Evolutionary conservation across 2,888 invertebrate genomes (phyloP), one percentile per base, ranked within the genome.

Genomic region (Drosophila pullipes): DNA sequence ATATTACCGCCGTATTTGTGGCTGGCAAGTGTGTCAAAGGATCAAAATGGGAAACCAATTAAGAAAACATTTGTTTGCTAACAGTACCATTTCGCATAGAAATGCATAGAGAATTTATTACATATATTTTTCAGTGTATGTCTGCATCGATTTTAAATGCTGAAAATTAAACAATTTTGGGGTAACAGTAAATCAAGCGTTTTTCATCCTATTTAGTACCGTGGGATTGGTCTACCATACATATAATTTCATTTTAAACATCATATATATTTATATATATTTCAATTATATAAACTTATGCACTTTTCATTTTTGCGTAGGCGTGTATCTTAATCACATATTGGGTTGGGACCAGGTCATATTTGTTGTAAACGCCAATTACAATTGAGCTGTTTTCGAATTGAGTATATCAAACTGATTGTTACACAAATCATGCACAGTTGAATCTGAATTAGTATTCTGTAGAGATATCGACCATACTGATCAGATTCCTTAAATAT

Each of bases 1-100:
- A 98, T 92, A 96, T 98, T 74, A 68, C 91, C 0, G 94, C 95
- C 78, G 97, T 97, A 3, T 98, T 95, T 93, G 96, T 98, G 3
- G 95, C 95, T 69, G 98, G 98, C 6, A 93, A 93, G 77, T 92
- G 93, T 89, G 94, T 96, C 9, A 95, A 92, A 55, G 67, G 64
- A 25, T 9, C 22, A 35, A 55, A 2, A 3, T 30, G 37, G 4
- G 4, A 53, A 35, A 7, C 13, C 18, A 22, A 55, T 30, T 49
- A 69, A 35, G 31, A 55, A 37, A 53, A 37, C 37, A 28, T 5
- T 16, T 9, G 10, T 57, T 60, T 50, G 30, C 58, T 77, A 76
- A 89, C 83, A 75, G 68, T 68, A 69, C 11, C 72, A 74, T 70
- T 73, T 83, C 49, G 30, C 67, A 39, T 57, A 44, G 67, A 78